These are phyloP conservation scores for Drosophila sulfurigaster DNA, from an alignment of 1,140 invertebrate species.

Conservation along the genomic window DNA sequence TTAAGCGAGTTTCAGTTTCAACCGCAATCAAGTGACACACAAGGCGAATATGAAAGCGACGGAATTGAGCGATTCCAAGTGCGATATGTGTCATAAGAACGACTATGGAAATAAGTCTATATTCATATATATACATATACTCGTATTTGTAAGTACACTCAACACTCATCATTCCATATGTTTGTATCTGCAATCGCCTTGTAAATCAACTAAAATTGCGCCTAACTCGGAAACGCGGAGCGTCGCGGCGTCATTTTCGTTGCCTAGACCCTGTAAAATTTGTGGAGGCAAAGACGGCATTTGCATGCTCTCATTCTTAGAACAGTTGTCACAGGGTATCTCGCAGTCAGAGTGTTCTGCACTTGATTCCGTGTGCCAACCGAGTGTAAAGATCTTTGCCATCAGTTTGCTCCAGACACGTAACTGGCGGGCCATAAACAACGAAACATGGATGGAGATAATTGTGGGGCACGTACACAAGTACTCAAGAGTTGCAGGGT, in stretches of 20 bases:
- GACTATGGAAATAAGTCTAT: constrained; percentile 21
- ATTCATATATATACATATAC: not conserved
- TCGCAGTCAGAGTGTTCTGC: not conserved
- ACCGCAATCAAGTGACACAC: constrained; percentile 73
- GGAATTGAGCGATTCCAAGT: constrained; percentile 47
- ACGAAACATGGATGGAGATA: not conserved
- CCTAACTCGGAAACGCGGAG: constrained; percentile 36
- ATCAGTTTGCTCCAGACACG: constrained; percentile 27
- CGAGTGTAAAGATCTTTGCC: constrained; percentile 10
- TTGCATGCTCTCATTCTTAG: not conserved
- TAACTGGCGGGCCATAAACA: constrained; percentile 26
- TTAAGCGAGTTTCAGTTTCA: constrained; percentile 67
- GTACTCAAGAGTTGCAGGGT: not conserved
- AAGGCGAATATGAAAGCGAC: constrained; percentile 63
- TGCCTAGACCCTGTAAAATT: constrained; percentile 32
- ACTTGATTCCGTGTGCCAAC: not conserved
- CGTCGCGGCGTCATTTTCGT: constrained; percentile 22
- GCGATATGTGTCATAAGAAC: constrained; percentile 41
- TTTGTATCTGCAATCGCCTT: constrained; percentile 44
- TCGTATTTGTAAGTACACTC: too few species aligned
- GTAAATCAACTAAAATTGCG: constrained; percentile 73
- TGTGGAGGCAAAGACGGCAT: not conserved
- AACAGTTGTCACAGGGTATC: not conserved
- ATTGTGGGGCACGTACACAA: constrained; percentile 17
- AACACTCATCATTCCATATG: not conserved